Base-by-base conservation (phyloP, 2,888 invertebrate genomes). In the Ernsta delagoae region DNA sequence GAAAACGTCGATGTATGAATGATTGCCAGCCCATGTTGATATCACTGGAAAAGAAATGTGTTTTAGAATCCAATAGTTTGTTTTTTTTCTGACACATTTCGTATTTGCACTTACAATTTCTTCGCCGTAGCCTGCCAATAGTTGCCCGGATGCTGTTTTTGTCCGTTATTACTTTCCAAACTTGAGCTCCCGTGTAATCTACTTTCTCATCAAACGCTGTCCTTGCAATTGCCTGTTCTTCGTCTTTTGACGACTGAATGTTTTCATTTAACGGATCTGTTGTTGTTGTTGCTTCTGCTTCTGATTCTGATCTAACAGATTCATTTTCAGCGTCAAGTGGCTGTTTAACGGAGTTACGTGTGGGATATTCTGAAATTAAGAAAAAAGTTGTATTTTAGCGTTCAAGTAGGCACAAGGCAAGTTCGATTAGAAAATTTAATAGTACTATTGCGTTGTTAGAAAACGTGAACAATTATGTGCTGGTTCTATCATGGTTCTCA, bases 171-270 rank as follows among this genome's bases (percentile, higher is more conserved):
- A 97, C 95, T 80, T 96, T 95, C 96, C 97, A 96, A 12, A 97
- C 86, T 87, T 97, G 97, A 16, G 96, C 95, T 3, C 97, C 97
- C 61, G 95, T 94, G 83, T 97, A 97, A 63, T 95, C 95, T 56
- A 96, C 93, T 78, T 80, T 90, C 12, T 79, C 72, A n/a, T 75
- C 77, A 11, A 75, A 66, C 59, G 79, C 78, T 36, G 77, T 73
- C 76, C 80, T 83, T 9, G 76, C 70, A 36, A 75, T 65, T 24
- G 76, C 71, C 65, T 72, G 68, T 34, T 61, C 63, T n/a, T 70
- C 73, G 36, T 65, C 70, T 59, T 63, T 70, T 59, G 63, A 57
- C 2, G 65, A 59, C 36, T 60, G 39, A 24, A 59, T 53, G 61
- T 57, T 68, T 70, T 75, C 71, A 39, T 72, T 70, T 65, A 71